Evolutionary conservation across 2,888 invertebrate genomes (phyloP).

Genomic region (Coenonympha glycerion): DNA sequence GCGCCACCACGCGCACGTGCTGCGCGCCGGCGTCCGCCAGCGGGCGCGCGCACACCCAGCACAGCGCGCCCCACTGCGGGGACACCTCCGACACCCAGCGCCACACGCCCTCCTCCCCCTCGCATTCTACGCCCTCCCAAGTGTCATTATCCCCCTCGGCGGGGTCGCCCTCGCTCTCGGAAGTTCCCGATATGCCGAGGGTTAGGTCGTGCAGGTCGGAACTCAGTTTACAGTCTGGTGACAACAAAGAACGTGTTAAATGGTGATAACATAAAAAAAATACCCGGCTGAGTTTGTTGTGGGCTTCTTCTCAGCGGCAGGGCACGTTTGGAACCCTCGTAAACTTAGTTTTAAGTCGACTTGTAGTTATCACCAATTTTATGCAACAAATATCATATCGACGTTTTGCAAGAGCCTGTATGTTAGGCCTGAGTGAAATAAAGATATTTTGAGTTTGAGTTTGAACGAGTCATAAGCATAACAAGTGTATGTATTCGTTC

Average conservation of each 20-base stretch:
- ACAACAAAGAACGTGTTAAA: not conserved
- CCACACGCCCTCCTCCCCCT: constrained; percentile 23
- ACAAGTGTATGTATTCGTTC: no score
- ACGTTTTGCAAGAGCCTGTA: no score
- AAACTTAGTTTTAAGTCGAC: no score
- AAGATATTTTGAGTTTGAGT: no score
- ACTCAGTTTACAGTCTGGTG: constrained; percentile 17
- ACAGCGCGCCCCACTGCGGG: constrained; percentile 80
- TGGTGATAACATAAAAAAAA: no score
- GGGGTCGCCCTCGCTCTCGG: not conserved
- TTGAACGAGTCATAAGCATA: no score
- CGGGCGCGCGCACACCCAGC: constrained; percentile 83
- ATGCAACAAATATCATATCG: no score
- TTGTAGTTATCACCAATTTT: no score
- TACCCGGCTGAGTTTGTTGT: no score
- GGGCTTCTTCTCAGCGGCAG: no score
- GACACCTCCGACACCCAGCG: constrained; percentile 68
- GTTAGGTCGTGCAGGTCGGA: constrained; percentile 3
- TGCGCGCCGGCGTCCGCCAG: constrained; percentile 69
- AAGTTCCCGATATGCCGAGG: not conserved
- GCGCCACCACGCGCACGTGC: constrained; percentile 78
- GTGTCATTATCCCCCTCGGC: not conserved
- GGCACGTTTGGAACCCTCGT: no score
- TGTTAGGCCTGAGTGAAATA: no score
- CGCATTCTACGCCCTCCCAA: constrained; percentile 26